Conservation (phyloP, 2,797 vertebrate genomes). For the Danio aesculapii region DNA sequence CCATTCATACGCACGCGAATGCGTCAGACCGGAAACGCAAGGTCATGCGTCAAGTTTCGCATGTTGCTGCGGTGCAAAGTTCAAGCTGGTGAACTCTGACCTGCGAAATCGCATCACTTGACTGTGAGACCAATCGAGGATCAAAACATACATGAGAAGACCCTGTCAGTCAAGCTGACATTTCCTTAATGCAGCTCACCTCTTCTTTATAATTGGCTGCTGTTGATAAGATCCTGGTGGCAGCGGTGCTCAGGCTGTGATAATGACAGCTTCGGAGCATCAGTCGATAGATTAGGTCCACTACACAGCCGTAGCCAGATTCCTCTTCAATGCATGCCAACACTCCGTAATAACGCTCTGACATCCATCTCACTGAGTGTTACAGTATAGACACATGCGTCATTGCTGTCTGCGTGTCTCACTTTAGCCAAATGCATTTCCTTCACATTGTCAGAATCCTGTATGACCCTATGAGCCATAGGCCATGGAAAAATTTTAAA, state of each 20-base stretch:
- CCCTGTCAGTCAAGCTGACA: too few species aligned
- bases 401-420: slow-evolving; percentile 5
- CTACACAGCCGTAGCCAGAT: not conserved
- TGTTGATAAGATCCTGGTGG: slow-evolving; percentile 78
- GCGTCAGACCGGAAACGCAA: too few species aligned
- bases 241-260: slow-evolving; percentile 60
- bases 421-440: slow-evolving; percentile 5
- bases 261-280: slow-evolving; percentile 55
- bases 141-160: too few species aligned
- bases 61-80: too few species aligned
- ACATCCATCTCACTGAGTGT: not conserved
- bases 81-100: too few species aligned
- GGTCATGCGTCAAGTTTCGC: too few species aligned
- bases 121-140: too few species aligned
- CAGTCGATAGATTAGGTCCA: slow-evolving; percentile 48
- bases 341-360: slow-evolving; percentile 4
- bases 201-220: slow-evolving; percentile 78
- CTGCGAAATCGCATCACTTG: too few species aligned
- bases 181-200: slow-evolving; percentile 71
- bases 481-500: not conserved
- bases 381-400: slow-evolving; percentile 16
- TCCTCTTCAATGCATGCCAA: not conserved
- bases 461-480: not conserved
- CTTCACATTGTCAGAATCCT: not conserved
- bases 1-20: too few species aligned